Evolutionary conservation across 2,888 invertebrate species (phyloP).

Genomic region (Cynaeus angustus): DNA sequence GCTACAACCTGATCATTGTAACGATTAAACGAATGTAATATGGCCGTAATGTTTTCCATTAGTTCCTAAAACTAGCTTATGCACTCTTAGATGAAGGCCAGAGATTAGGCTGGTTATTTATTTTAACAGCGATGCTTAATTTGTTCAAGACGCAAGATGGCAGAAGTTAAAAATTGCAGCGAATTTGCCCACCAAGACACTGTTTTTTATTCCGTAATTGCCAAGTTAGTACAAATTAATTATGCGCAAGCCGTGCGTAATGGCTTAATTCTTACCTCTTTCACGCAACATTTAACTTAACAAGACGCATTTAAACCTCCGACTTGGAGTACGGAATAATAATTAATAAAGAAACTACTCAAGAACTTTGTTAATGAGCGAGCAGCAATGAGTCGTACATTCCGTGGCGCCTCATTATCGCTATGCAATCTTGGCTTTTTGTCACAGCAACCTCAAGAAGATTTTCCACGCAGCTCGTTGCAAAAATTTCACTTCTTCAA

Average conservation of each 20-base stretch:
- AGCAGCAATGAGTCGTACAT: constrained; percentile 48
- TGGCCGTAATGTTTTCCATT: constrained; percentile 56
- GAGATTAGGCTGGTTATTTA: constrained; percentile 53
- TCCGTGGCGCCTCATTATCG: constrained; percentile 53
- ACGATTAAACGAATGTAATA: constrained; percentile 56
- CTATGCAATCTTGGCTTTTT: constrained; percentile 45
- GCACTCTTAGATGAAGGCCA: constrained; percentile 51
- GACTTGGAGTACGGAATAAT: constrained; percentile 51
- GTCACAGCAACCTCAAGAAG: constrained; percentile 31
- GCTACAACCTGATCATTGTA: constrained; percentile 54
- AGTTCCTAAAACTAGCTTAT: constrained; percentile 53
- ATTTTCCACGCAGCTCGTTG: constrained; percentile 18
- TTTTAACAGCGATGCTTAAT: constrained; percentile 34
- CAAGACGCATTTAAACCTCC: constrained; percentile 48
- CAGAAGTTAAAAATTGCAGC: constrained; percentile 11
- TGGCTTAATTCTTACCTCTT: constrained; percentile 55
- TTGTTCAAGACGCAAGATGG: background rate
- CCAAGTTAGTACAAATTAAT: constrained; percentile 52
- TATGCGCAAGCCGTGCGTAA: constrained; percentile 47
- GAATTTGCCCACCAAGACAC: background rate
- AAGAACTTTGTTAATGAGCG: constrained; percentile 52
- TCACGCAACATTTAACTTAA: constrained; percentile 56
- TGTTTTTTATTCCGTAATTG: constrained; percentile 30
- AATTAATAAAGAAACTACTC: constrained; percentile 54
- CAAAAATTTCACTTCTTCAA: constrained; percentile 35